Base-by-base conservation (phyloP, 1,140 invertebrate genomes). In the Aleiodes sp. region DNA sequence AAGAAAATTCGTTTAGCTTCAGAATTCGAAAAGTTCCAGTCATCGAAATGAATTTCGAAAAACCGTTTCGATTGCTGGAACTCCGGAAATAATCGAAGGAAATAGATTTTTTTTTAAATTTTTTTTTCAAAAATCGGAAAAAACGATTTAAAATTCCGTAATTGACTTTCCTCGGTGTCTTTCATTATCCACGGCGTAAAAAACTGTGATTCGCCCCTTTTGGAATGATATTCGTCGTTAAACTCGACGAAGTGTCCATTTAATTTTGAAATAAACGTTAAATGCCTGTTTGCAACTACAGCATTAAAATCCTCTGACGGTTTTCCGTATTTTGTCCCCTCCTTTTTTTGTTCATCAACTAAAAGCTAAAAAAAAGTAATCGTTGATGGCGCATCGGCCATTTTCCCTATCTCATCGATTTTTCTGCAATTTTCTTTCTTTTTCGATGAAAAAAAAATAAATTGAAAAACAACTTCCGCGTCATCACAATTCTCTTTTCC, bases 251-350 rank as follows among this genome's bases (percentile, higher is more conserved):
- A 68, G 24, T 68, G 61, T 16, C 56, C 41, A 28, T 60, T 29
- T 61, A 64, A 56, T 41, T 59, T 35, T 56, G 24, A 21, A 24
- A 29, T 65, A 65, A 65, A 59, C 56, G 41, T 6, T 59, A 33
- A 59, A 65, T 57, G 52, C 62, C 37, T 59, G 64, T 62, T 60
- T 37, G 61, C 46, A 21, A 56, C 59, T 31, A 59, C 39, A 60
- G 46, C 26, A 70, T 33, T 71, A 43, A 65, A 65, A 66, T 64
- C 64, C 68, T 65, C 43, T 60, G 60, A 60, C 65, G 24, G 68
- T 70, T 70, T 70, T 26, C 52, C 46, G n/a, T 24, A n/a, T n/a
- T n/a, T n/a, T n/a, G n/a, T n/a, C 26, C 9, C 12, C 2, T 46
- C 14, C 19, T 4, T 52, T 52, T 52, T 52, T 52, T 52, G n/a